phyloP scores from a whole-genome alignment of 2,888 invertebrate species.

The Drosophila anomelani region DNA sequence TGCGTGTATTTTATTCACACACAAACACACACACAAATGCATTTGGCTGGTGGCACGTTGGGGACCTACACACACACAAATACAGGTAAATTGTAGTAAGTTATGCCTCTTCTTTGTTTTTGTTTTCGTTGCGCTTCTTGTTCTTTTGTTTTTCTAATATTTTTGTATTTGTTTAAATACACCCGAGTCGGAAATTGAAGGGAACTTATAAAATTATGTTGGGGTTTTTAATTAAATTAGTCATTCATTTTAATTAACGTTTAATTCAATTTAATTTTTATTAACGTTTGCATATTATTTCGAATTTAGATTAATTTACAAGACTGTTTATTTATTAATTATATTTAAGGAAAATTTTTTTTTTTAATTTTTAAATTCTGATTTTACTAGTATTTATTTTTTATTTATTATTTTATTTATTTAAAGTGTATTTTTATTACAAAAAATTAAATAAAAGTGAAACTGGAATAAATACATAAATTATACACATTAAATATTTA shows the following conservation, averaged over 20 bases:
- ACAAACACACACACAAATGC: conserved; percentile 47
- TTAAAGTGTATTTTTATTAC: too few species aligned
- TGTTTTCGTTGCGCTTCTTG: conserved; percentile 60
- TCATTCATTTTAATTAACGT: not conserved
- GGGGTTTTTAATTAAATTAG: too few species aligned
- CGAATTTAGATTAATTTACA: not conserved
- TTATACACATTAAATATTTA: too few species aligned
- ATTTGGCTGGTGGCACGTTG: conserved; percentile 47
- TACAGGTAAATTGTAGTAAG: conserved; percentile 55
- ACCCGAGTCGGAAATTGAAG: not conserved
- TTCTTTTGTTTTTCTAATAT: conserved; percentile 47
- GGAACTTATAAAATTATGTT: not conserved
- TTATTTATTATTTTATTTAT: too few species aligned
- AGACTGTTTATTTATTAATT: not conserved
- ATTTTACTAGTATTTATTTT: not conserved
- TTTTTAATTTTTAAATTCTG: not conserved
- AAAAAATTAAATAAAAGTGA: too few species aligned
- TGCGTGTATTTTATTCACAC: conserved; percentile 77
- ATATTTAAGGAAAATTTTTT: not conserved
- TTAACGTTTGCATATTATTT: not conserved
- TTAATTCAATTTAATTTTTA: too few species aligned
- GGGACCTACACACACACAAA: conserved; percentile 35
- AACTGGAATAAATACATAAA: too few species aligned
- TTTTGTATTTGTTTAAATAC: conserved; percentile 42
- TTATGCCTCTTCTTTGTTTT: conserved; percentile 53